These are phyloP conservation scores for Pseudachorutes palmiensis DNA, from an alignment of 1,140 invertebrate genomes.

Conservation along the genomic window DNA sequence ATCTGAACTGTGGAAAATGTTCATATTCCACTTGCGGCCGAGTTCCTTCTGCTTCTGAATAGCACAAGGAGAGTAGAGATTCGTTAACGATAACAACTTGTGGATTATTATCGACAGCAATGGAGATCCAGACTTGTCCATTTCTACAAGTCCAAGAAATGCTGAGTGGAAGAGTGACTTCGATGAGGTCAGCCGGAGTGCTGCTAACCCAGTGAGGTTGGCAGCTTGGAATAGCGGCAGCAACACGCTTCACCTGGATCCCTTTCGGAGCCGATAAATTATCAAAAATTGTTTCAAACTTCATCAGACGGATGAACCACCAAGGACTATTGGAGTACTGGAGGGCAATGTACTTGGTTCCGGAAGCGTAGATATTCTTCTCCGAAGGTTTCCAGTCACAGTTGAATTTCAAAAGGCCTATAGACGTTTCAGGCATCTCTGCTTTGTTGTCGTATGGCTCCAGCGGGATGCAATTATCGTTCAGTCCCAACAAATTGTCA, in stretches of 20 bases:
- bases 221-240: constrained; percentile 25
- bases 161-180: constrained; percentile 21
- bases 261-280: constrained; percentile 23
- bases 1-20: constrained; percentile 30
- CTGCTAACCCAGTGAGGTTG: background rate
- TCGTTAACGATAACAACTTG: constrained; percentile 26
- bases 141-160: constrained; percentile 29
- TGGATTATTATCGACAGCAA: constrained; percentile 21
- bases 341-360: constrained; percentile 31
- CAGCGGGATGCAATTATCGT: background rate
- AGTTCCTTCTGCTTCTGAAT: background rate
- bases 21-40: constrained; percentile 18
- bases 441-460: background rate
- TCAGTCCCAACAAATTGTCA: background rate
- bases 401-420: background rate
- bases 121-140: constrained; percentile 37
- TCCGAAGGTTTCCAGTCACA: constrained; percentile 12
- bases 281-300: constrained; percentile 27
- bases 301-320: constrained; percentile 34
- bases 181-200: background rate
- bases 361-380: background rate
- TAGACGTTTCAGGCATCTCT: background rate
- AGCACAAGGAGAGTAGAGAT: constrained; percentile 17
- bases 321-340: constrained; percentile 25
- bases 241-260: constrained; percentile 21